These are phyloP conservation scores for Harpalus rubripes DNA, from an alignment of 2,888 invertebrate species.

Conservation along the genomic window DNA sequence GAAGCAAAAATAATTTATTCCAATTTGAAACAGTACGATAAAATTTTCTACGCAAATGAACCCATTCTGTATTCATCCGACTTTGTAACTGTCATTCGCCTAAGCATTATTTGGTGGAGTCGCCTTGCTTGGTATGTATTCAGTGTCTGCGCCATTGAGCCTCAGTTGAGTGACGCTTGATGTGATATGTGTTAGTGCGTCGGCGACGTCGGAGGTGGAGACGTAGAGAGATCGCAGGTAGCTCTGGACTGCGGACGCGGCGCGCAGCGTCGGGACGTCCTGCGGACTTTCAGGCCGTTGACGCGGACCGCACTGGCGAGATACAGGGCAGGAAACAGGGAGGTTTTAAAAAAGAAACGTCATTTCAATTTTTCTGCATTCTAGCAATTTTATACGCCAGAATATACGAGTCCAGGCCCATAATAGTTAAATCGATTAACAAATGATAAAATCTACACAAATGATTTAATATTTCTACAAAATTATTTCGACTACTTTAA, in stretches of 20 bases:
- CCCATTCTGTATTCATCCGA: no score
- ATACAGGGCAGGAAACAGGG: background rate
- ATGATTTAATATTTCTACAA: no score
- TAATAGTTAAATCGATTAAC: no score
- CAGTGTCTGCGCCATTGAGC: background rate
- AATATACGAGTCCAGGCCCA: no score
- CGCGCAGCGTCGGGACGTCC: conserved; percentile 31
- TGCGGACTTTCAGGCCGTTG: conserved; percentile 39
- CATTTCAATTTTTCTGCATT: background rate
- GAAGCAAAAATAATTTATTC: no score
- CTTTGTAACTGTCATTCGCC: no score
- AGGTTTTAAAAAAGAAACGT: background rate
- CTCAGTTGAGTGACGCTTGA: background rate
- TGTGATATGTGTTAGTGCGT: conserved; percentile 18
- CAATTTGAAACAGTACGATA: no score
- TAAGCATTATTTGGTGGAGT: background rate
- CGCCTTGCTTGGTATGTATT: background rate
- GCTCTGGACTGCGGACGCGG: conserved; percentile 28
- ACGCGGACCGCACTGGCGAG: conserved; percentile 34
- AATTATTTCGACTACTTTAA: no score
- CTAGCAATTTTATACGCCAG: no score
- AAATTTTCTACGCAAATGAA: no score
- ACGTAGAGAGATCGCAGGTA: conserved; percentile 12
- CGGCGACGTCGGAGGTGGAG: background rate
- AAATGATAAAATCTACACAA: no score